These are phyloP conservation scores for Tridacna gigas DNA, from an alignment of 2,888 invertebrate species.

Conservation along the genomic window DNA sequence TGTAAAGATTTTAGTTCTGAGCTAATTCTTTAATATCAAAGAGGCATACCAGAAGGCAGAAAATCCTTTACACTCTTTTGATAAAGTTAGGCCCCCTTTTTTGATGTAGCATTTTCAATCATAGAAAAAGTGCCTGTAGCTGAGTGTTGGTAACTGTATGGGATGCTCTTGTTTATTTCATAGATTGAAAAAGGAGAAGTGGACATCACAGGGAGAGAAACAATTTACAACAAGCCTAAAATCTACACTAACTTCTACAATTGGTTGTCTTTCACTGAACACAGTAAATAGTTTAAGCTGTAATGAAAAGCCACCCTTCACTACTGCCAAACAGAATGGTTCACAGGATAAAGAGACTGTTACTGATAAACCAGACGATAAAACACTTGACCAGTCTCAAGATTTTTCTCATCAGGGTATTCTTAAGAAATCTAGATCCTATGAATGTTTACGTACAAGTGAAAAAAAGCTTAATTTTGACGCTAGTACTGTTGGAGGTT, in stretches of 20 bases:
- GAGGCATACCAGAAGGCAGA: too few species aligned
- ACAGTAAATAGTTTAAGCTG: neutral
- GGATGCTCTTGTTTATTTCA: neutral
- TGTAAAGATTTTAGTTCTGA: too few species aligned
- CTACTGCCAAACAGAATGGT: neutral
- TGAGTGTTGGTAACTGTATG: neutral
- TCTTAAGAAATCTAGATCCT: conserved; percentile 71
- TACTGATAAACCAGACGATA: neutral
- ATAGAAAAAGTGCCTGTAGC: neutral
- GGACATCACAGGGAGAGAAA: neutral
- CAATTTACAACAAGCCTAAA: neutral
- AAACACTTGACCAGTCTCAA: neutral
- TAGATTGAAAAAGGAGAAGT: conserved; percentile 13
- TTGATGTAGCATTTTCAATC: neutral
- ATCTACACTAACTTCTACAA: neutral
- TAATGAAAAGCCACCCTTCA: neutral
- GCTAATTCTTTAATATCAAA: too few species aligned
- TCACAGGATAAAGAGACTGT: neutral
- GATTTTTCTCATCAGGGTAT: conserved; percentile 43
- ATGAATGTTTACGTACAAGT: conserved; percentile 67
- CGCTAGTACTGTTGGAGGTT: conserved; percentile 56
- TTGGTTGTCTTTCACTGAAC: neutral
- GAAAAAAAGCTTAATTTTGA: conserved; percentile 61
- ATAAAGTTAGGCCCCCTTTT: neutral
- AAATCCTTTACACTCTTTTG: neutral